Evolutionary conservation across 1,140 invertebrate genomes (phyloP), one percentile per base, ranked within the genome.

Genomic region (Proales similis): DNA sequence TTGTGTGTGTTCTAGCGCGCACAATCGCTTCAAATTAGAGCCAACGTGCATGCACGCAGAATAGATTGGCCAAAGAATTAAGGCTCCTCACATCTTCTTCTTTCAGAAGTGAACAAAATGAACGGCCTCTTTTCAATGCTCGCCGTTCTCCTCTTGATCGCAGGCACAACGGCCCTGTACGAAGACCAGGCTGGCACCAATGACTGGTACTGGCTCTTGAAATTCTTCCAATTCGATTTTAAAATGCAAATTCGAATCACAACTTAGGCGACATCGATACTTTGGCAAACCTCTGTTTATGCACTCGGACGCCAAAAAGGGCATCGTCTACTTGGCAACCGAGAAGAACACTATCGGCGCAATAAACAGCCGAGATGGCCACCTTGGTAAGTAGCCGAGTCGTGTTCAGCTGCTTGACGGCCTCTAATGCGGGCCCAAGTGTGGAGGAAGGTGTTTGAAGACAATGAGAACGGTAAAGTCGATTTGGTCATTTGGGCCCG

Each of bases 401-500:
- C n/a, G n/a, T n/a, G n/a, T n/a, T n/a, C n/a, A n/a, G n/a, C n/a
- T n/a, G n/a, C n/a, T n/a, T n/a, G n/a, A n/a, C n/a, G n/a, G n/a
- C n/a, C n/a, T n/a, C n/a, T n/a, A n/a, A n/a, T n/a, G n/a, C n/a
- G n/a, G n/a, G n/a, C 38, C 38, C 17, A 11, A 60, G 42, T 32
- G 12, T 61, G 57, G 57, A 27, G 57, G 38, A 61, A 61, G 47
- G 42, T 61, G 5, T 61, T 61, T 20, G 57, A 61, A 61, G 19
- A n/a, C 12, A 24, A 36, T 2, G 12, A 27, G 4, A 7, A 14
- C 24, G 57, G 57, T 46, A 19, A 30, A 46, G 47, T 61, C 33
- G 43, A 61, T 32, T 6, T 22, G 33, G 39, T 61, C 14, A 30
- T 46, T 4, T 61, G 39, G 39, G 39, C 19, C 38, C 7, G 17